These are phyloP conservation scores for Brachionus plicatilis DNA, from an alignment of 1,140 invertebrate genomes.

Conservation along the genomic window DNA sequence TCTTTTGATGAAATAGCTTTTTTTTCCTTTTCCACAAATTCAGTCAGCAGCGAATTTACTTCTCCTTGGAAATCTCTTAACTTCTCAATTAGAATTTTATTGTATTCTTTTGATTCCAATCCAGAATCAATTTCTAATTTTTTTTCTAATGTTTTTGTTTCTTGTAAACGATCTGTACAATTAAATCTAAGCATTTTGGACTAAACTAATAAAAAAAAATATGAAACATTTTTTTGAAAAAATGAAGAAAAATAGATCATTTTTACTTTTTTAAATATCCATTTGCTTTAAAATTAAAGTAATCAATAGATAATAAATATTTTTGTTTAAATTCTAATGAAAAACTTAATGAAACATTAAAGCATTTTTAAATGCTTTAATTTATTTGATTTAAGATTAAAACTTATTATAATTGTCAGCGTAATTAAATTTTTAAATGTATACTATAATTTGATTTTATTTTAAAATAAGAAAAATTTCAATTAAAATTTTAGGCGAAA, in stretches of 20 bases:
- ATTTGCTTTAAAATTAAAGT: no score
- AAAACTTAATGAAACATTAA: neutral
- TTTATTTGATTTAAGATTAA: neutral
- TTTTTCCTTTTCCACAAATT: conserved; percentile 34
- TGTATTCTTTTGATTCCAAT: neutral
- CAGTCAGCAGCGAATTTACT: neutral
- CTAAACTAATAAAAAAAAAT: neutral
- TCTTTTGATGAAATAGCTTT: neutral
- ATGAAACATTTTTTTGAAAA: no score
- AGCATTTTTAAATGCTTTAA: conserved; percentile 8
- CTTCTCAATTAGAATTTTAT: neutral
- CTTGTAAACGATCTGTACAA: conserved; percentile 20
- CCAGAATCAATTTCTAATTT: neutral
- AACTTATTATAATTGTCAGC: no score
- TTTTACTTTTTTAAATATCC: no score
- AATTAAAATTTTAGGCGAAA: conserved; percentile 4
- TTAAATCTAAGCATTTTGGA: neutral
- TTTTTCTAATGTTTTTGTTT: neutral
- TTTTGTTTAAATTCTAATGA: neutral
- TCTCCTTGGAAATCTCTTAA: neutral
- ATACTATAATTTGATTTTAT: neutral
- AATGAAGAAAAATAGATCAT: no score
- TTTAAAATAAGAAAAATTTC: conserved; percentile 9
- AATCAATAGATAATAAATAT: neutral
- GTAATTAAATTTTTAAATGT: neutral